These are phyloP conservation scores for Mus musculus DNA, from an alignment of 2,113 vertebrate genomes.

Conservation along the genomic window GRCm39 chr5:30906001-30906500, in stretches of 20 bases:
- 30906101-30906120: background rate
- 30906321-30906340: background rate
- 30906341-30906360: background rate
- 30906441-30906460: constrained; percentile 8
- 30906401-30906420: background rate
- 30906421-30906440: constrained; percentile 58
- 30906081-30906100: background rate
- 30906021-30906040: background rate
- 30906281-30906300: background rate
- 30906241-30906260: background rate
- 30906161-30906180: background rate
- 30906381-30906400: constrained; percentile 43
- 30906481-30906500: background rate
- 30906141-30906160: background rate
- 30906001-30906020: background rate
- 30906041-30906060: background rate
- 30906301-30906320: background rate
- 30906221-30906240: background rate
- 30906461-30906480: constrained; percentile 34
- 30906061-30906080: background rate
- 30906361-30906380: background rate
- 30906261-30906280: background rate
- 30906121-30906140: background rate
- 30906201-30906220: background rate
- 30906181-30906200: background rate